A percentile compares a stretch with the other conserved stretches of the same genome.
Conservation (phyloP, 2,113 vertebrate species). For the Ochotona princeps region DNA sequence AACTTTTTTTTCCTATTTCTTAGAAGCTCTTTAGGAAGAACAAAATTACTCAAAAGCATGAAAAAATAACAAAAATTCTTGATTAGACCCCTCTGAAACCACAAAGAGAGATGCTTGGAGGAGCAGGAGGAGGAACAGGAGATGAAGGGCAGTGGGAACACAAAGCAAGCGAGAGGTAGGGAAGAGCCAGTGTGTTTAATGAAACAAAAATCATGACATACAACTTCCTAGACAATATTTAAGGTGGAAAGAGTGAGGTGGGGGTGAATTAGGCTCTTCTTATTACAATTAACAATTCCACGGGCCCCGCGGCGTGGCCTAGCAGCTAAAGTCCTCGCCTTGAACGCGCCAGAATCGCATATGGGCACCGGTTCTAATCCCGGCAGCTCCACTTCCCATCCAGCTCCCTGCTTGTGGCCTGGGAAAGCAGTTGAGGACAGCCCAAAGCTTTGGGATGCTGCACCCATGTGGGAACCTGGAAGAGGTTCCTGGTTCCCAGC, state of each 20-base stretch:
- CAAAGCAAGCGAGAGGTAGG: not conserved
- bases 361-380: too few relatives aligned
- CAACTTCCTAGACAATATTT: not conserved
- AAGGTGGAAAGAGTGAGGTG: not conserved
- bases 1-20: not conserved
- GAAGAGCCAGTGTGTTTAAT: not conserved
- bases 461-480: too few relatives aligned
- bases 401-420: too few relatives aligned
- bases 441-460: too few relatives aligned
- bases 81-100: not conserved
- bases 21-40: conserved; percentile 14
- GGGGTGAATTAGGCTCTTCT: not conserved
- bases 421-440: too few relatives aligned
- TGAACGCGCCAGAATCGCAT: too few relatives aligned
- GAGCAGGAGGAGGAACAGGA: not conserved
- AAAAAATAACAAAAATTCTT: not conserved
- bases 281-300: too few relatives aligned
- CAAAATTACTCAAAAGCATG: not conserved
- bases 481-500: too few relatives aligned
- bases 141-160: not conserved
- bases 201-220: not conserved
- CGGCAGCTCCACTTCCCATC: too few relatives aligned
- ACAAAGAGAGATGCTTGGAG: not conserved
- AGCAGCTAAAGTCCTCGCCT: too few relatives aligned
- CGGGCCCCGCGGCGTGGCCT: too few relatives aligned